Base-by-base conservation (phyloP, 2,113 vertebrate genomes). In the Tringa solitaria region DNA sequence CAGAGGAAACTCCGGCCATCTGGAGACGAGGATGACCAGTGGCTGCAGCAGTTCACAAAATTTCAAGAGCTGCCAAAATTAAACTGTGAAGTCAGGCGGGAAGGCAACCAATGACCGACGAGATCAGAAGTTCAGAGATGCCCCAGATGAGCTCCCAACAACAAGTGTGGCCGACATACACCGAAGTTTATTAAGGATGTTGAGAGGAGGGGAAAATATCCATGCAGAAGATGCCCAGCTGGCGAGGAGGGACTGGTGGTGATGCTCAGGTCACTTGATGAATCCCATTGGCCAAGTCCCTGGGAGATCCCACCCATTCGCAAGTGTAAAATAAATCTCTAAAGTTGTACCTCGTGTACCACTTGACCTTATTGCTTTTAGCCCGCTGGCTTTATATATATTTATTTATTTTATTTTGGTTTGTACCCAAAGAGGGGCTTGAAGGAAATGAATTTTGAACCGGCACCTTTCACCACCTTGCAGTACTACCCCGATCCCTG, bases 401-500 rank as follows among this genome's bases (percentile, higher is more conserved):
- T 95, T 96, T 97, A 97, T 97, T 96, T 97, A 78, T 94, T 98
- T 96, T 94, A 92, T 96, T 96, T 97, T 95, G 75, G 28, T 97
- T 96, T 95, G 72, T 94, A 87, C 93, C 96, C 97, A 87, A 97
- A 97, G 96, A 97, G 96, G 95, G 97, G 96, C 84, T 97, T 72
- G 67, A 93, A 98, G 98, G 98, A 98, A 96, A 99, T 99, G 99
- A 99, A 98, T 98, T 98, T 98, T 85, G 98, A 98, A 97, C 80
- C 98, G 4, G 98, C 99, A 81, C 98, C 99, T 63, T 99, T 98
- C 97, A 96, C 98, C 96, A 97, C 99, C 86, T 97, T 99, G 97
- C 98, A 98, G 97, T 99, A 98, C 97, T 99, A 98, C 95, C 98
- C 99, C 24, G 99, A 99, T 92, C 98, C 99, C 95, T 98, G 99